Evolutionary conservation across 1,140 invertebrate species (phyloP).

Genomic region (Musca domestica): DNA sequence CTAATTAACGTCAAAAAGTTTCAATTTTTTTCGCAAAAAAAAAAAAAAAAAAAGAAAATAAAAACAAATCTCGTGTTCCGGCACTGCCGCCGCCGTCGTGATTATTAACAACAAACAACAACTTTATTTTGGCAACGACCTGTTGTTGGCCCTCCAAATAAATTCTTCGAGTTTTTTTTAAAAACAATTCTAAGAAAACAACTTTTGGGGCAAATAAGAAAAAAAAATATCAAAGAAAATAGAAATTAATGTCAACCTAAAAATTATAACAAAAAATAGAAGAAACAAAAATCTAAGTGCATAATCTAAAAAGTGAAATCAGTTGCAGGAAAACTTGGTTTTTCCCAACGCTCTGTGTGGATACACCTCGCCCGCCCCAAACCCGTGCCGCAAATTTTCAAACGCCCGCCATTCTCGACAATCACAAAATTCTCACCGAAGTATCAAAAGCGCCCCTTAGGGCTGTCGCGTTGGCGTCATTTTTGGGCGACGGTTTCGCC

Average conservation of each 20-base stretch:
- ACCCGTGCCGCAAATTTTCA: constrained; percentile 32
- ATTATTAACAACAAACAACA: too few relatives aligned
- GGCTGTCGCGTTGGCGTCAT: constrained; percentile 55
- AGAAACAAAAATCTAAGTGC: neutral
- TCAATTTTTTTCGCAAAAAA: neutral
- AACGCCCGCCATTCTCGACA: constrained; percentile 37
- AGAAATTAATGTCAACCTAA: neutral
- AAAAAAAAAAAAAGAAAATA: constrained; percentile 5
- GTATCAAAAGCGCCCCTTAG: constrained; percentile 53
- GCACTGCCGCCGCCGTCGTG: too few relatives aligned
- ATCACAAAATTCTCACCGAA: constrained; percentile 55
- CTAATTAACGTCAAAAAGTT: constrained; percentile 9
- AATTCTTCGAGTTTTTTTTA: too few relatives aligned
- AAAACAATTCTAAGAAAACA: too few relatives aligned
- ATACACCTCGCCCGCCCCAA: too few relatives aligned
- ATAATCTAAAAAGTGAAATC: constrained; percentile 8
- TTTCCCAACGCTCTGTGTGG: constrained; percentile 15
- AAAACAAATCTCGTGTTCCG: neutral
- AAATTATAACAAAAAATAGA: neutral
- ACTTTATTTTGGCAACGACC: too few relatives aligned
- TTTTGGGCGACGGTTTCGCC: constrained; percentile 54
- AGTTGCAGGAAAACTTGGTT: too few relatives aligned
- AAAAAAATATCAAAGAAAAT: neutral
- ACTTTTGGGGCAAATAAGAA: neutral
- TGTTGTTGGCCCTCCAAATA: too few relatives aligned